A percentile compares a stretch with the other conserved stretches of the same genome.
phyloP scores from a whole-genome alignment of 2,113 vertebrate genomes.

The Microtus montanus region DNA sequence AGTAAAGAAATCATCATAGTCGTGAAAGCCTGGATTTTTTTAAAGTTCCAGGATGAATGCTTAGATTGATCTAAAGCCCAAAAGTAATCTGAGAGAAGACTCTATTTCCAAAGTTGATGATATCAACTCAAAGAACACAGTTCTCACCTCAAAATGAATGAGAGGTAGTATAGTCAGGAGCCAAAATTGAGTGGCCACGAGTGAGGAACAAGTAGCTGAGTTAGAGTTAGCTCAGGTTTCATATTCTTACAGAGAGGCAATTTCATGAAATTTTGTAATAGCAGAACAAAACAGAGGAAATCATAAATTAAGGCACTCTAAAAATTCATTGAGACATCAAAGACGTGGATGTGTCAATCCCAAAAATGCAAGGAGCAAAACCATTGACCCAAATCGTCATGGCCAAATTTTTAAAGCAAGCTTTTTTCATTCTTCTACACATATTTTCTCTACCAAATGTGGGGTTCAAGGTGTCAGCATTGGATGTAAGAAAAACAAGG shows the following conservation, averaged over 20 bases:
- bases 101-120: background rate
- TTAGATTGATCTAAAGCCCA: background rate
- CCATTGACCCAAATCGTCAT: background rate
- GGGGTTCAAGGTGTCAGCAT: background rate
- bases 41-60: background rate
- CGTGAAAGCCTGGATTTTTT: background rate
- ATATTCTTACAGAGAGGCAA: background rate
- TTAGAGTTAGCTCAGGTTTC: background rate
- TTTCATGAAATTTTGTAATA: background rate
- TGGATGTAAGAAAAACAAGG: background rate
- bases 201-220: background rate
- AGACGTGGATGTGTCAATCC: background rate
- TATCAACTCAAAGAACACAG: background rate
- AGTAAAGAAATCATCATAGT: conserved; percentile 4
- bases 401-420: background rate
- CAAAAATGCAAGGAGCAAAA: background rate
- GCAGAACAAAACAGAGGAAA: background rate
- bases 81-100: background rate
- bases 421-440: background rate
- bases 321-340: background rate
- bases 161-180: background rate
- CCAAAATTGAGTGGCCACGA: background rate
- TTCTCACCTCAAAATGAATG: background rate
- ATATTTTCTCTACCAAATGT: background rate
- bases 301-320: background rate